These are phyloP conservation scores for Drosophila vallismaia DNA, from an alignment of 2,888 invertebrate genomes.

Conservation along the genomic window DNA sequence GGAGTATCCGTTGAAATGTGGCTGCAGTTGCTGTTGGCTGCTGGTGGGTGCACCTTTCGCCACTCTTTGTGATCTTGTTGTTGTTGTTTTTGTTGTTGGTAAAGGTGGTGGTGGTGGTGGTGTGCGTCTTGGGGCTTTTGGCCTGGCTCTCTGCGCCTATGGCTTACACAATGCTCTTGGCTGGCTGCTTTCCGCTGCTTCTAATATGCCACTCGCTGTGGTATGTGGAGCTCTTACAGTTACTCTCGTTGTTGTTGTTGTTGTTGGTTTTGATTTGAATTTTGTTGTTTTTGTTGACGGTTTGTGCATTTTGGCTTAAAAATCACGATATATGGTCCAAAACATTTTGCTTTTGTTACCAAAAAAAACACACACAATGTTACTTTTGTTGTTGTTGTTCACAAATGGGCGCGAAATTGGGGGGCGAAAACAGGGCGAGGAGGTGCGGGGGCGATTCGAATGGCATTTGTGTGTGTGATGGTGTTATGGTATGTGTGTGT, in stretches of 20 bases:
- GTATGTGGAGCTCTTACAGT: conserved; percentile 49
- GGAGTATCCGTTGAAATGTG: conserved; percentile 14
- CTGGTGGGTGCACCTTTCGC: conserved; percentile 78
- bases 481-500: too few species aligned
- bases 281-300: conserved; percentile 31
- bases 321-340: conserved; percentile 20
- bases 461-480: conserved; percentile 48
- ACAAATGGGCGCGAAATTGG: conserved; percentile 57
- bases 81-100: conserved; percentile 37
- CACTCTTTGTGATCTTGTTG: conserved; percentile 60
- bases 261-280: conserved; percentile 13
- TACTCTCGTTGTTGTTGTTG: conserved; percentile 12
- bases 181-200: conserved; percentile 45
- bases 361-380: conserved; percentile 6
- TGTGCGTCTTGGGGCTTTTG: conserved; percentile 45
- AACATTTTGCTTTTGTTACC: conserved; percentile 13
- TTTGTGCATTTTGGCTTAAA: conserved; percentile 66
- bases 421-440: conserved; percentile 21
- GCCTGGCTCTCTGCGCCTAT: conserved; percentile 45
- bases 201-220: conserved; percentile 49
- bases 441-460: conserved; percentile 39
- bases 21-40: conserved; percentile 37
- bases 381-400: conserved; percentile 51
- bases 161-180: conserved; percentile 49
- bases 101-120: conserved; percentile 7